A percentile compares a stretch with the other conserved stretches of the same genome.
Conservation (phyloP, 2,888 invertebrate species). For the Xestia rhomboidea region DNA sequence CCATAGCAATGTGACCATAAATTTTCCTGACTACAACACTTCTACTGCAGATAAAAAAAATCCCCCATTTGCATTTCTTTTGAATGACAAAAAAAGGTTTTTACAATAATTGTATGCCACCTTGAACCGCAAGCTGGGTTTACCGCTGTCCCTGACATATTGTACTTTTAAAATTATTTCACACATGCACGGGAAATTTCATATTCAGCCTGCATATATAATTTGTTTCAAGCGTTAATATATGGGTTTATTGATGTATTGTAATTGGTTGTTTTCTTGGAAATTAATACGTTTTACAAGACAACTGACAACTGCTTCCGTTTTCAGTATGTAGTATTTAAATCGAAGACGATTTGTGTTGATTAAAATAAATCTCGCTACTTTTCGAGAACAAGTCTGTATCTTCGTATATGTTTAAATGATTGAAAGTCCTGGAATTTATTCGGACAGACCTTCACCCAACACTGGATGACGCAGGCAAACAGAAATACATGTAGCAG, state of each 20-base stretch:
- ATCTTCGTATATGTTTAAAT: not conserved
- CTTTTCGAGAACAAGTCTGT: not conserved
- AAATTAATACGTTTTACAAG: slow-evolving; percentile 1
- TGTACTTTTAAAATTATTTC: slow-evolving; percentile 37
- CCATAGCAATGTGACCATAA: not conserved
- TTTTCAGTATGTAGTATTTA: slow-evolving; percentile 10
- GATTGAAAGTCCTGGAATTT: not conserved
- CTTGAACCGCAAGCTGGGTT: slow-evolving; percentile 46
- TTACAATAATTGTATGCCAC: slow-evolving; percentile 16
- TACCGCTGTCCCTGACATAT: slow-evolving; percentile 53
- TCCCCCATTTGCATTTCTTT: slow-evolving; percentile 21
- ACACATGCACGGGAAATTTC: slow-evolving; percentile 31
- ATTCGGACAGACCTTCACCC: not conserved
- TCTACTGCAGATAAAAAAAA: slow-evolving; percentile 9
- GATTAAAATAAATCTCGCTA: not conserved
- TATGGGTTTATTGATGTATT: slow-evolving; percentile 26
- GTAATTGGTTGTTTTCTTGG: slow-evolving; percentile 10
- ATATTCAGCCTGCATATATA: slow-evolving; percentile 43
- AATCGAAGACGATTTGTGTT: not conserved
- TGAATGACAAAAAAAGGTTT: slow-evolving; percentile 12
- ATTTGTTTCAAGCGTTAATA: not conserved
- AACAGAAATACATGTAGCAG: not conserved
- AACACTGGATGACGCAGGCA: not conserved
- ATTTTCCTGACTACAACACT: not conserved
- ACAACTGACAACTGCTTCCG: slow-evolving; percentile 19